These are phyloP conservation scores for Pipra filicauda DNA, from an alignment of 2,113 vertebrate genomes.

Conservation along the genomic window DNA sequence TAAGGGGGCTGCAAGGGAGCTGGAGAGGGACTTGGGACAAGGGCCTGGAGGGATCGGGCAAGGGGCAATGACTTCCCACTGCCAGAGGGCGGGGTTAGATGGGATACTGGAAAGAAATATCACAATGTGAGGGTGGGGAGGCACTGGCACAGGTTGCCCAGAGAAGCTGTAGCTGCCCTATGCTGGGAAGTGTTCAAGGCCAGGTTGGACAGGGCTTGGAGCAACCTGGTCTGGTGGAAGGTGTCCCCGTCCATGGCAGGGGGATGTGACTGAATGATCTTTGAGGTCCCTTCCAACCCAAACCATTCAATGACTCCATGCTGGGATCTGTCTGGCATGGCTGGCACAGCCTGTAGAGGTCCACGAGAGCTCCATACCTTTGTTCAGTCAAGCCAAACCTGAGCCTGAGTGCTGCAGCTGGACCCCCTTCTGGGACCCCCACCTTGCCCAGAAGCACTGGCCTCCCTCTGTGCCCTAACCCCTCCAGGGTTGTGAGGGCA, in stretches of 20 bases:
- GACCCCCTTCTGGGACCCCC: rapidly evolving
- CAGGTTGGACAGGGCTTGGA: neutral
- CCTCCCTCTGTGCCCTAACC: neutral
- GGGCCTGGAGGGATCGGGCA: neutral
- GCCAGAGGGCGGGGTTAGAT: neutral
- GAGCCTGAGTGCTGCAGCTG: neutral
- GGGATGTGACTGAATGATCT: neutral
- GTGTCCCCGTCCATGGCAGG: neutral
- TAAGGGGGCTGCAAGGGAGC: neutral
- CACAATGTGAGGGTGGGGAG: neutral
- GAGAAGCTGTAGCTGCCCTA: neutral
- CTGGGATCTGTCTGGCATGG: neutral
- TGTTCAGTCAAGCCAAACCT: neutral
- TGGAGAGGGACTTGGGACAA: neutral
- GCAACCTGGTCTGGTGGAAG: neutral
- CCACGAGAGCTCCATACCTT: neutral
- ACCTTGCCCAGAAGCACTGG: neutral
- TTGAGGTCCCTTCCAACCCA: neutral
- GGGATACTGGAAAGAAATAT: neutral
- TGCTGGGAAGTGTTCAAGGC: neutral
- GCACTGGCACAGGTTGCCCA: neutral
- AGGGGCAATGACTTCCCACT: neutral
- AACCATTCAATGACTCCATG: neutral
- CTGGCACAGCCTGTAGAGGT: neutral
- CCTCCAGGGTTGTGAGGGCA: rapidly evolving